Conservation (phyloP, 2,113 vertebrate genomes). For the Azemiops feae region DNA sequence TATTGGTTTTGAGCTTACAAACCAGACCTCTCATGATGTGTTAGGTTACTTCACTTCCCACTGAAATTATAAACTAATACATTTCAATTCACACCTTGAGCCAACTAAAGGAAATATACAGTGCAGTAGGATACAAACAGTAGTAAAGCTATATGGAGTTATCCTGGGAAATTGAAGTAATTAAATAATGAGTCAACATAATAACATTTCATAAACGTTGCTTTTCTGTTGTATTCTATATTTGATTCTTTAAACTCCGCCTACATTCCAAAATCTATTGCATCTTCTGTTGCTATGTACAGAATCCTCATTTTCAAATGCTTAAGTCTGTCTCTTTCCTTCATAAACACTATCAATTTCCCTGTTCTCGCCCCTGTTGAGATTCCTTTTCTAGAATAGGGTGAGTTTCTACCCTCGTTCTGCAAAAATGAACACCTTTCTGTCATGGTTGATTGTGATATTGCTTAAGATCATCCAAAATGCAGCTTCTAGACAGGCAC, state of each 20-base stretch:
- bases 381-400: background rate
- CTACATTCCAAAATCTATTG: background rate
- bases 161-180: background rate
- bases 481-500: background rate
- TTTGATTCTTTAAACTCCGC: background rate
- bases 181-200: background rate
- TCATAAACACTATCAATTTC: background rate
- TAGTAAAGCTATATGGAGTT: background rate
- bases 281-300: constrained; percentile 4
- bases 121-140: background rate
- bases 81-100: background rate
- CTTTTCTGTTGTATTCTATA: background rate
- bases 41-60: too few species aligned
- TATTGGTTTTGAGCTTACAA: too few species aligned
- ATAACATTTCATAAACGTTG: background rate
- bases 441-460: background rate
- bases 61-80: background rate
- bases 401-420: background rate
- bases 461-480: background rate
- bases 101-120: background rate
- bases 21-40: too few species aligned
- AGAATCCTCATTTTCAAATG: background rate
- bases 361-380: background rate
- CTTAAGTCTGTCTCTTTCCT: background rate
- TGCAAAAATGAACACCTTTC: background rate